Evolutionary conservation across 2,113 vertebrate genomes (phyloP).

Genomic region (Notarius quadriscutis): DNA sequence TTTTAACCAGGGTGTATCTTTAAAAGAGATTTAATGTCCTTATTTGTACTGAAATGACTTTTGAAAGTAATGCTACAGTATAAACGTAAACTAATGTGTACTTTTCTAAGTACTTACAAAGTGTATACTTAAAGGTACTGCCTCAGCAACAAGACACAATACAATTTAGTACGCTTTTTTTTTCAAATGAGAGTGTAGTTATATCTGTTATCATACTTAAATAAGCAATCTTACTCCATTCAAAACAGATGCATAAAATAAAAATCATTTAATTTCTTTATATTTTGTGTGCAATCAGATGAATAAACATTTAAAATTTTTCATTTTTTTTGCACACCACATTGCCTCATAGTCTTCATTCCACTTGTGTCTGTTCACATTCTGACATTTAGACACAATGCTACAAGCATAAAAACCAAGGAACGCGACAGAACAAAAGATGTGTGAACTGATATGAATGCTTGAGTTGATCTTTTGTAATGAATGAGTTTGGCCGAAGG

Average conservation of each 20-base stretch:
- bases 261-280: not conserved
- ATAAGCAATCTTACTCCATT: not conserved
- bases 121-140: too few species aligned
- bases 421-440: slow-evolving; percentile 37
- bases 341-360: not conserved
- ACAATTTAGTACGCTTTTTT: not conserved
- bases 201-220: not conserved
- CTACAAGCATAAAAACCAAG: slow-evolving; percentile 11
- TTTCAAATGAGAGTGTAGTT: not conserved
- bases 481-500: slow-evolving; percentile 51
- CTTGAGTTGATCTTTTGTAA: slow-evolving; percentile 48
- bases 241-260: not conserved
- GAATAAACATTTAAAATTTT: not conserved
- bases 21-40: not conserved
- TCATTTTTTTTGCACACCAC: too few species aligned
- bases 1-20: not conserved
- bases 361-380: not conserved
- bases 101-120: not conserved
- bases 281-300: not conserved
- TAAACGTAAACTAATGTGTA: not conserved
- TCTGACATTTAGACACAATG: not conserved
- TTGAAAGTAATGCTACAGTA: not conserved
- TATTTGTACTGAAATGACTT: not conserved
- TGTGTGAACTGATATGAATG: slow-evolving; percentile 18
- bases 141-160: not conserved